Conservation (phyloP, 2,888 invertebrate genomes). For the Thalpophila matura region DNA sequence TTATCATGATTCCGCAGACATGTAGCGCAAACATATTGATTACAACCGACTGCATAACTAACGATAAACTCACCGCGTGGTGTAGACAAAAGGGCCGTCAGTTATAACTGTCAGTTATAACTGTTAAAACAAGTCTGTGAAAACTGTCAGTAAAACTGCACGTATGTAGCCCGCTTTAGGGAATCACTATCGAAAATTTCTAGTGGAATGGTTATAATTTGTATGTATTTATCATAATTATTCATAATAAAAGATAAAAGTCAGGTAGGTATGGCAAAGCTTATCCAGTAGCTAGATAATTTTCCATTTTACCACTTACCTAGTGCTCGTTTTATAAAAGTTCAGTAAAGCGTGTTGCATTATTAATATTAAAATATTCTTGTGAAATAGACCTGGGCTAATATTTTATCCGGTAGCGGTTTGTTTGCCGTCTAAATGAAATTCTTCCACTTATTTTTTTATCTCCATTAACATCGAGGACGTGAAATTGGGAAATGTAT, state of each 20-base stretch:
- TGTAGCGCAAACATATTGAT: too few species aligned
- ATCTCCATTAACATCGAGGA: not conserved
- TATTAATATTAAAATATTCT: conserved; percentile 45
- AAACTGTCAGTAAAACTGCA: too few species aligned
- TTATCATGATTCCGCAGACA: too few species aligned
- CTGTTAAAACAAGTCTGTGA: too few species aligned
- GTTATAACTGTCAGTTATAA: too few species aligned
- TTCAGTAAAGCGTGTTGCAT: conserved; percentile 9
- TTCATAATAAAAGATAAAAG: too few species aligned
- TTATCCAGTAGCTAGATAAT: conserved; percentile 21
- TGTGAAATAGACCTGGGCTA: conserved; percentile 7
- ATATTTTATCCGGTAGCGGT: not conserved
- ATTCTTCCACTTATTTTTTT: not conserved
- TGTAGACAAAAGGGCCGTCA: too few species aligned
- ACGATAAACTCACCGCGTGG: too few species aligned
- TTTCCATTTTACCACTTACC: conserved; percentile 15
- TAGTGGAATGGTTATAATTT: conserved; percentile 10
- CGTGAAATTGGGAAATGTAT: not conserved
- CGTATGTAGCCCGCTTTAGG: not conserved
- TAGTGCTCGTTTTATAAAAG: conserved; percentile 8
- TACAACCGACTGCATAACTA: too few species aligned
- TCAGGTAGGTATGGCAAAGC: not conserved
- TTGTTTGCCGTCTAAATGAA: conserved; percentile 10
- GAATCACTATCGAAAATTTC: not conserved
- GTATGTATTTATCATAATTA: conserved; percentile 16